Conservation (phyloP, 2,113 vertebrate genomes). For the Tachysurus fulvidraco region DNA sequence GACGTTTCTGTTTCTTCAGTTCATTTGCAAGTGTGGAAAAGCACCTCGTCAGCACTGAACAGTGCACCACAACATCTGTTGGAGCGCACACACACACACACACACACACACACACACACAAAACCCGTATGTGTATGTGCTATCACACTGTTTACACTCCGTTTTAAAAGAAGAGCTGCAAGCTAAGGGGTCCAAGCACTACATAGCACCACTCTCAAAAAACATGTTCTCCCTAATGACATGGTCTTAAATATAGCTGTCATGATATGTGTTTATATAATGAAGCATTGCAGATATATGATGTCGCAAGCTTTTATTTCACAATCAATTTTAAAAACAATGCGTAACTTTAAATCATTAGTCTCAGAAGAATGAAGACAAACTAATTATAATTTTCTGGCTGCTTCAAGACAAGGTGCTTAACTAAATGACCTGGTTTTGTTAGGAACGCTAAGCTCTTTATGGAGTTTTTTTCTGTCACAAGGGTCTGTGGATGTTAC, state of each 20-base stretch:
- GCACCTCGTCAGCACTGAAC: constrained; percentile 27
- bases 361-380: background rate
- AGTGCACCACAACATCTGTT: constrained; percentile 14
- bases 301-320: no score
- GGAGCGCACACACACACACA: background rate
- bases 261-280: background rate
- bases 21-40: constrained; percentile 26
- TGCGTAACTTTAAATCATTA: background rate
- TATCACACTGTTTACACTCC: background rate
- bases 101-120: constrained; percentile 20
- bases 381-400: background rate
- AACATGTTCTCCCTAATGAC: background rate
- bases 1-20: constrained; percentile 21
- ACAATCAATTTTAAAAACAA: background rate
- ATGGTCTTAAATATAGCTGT: background rate
- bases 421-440: background rate
- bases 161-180: background rate
- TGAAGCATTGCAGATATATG: background rate
- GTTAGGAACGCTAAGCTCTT: background rate
- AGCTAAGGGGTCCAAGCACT: background rate
- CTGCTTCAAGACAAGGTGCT: background rate
- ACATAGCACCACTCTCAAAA: background rate
- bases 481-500: background rate
- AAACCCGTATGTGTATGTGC: background rate
- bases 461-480: no score